Evolutionary conservation across 2,888 invertebrate species (phyloP).

Genomic region (Homarus gammarus): DNA sequence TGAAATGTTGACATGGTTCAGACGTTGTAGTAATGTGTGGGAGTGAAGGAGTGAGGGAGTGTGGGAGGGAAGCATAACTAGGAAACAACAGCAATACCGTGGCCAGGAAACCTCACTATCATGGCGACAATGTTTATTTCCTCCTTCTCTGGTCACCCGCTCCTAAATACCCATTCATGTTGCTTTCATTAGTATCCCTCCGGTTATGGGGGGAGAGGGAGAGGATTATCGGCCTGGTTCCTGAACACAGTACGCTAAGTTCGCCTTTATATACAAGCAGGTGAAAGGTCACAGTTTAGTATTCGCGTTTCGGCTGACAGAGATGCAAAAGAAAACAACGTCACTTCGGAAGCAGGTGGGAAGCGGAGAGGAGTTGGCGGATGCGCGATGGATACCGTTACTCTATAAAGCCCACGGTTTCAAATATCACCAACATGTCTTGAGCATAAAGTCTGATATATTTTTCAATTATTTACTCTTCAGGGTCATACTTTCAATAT

Average conservation of each 20-base stretch:
- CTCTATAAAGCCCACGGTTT: neutral
- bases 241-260: neutral
- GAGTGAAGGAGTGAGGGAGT: too few relatives aligned
- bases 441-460: too few relatives aligned
- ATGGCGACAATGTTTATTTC: neutral
- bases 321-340: constrained; percentile 20
- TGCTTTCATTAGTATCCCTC: constrained; percentile 19
- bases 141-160: neutral
- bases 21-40: too few relatives aligned
- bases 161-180: constrained; percentile 1
- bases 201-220: neutral
- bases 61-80: too few relatives aligned
- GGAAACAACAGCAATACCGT: too few relatives aligned
- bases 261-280: neutral
- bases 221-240: neutral
- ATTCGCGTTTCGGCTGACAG: neutral
- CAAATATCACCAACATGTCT: too few relatives aligned
- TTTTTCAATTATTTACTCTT: too few relatives aligned
- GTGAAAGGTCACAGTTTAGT: neutral
- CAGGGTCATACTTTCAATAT: too few relatives aligned
- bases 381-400: constrained; percentile 17
- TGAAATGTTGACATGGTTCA: too few relatives aligned
- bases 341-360: constrained; percentile 41
- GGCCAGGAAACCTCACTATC: too few relatives aligned
- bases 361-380: constrained; percentile 5